phyloP scores from a whole-genome alignment of 2,797 vertebrate species.

The Hydrolagus colliei region DNA sequence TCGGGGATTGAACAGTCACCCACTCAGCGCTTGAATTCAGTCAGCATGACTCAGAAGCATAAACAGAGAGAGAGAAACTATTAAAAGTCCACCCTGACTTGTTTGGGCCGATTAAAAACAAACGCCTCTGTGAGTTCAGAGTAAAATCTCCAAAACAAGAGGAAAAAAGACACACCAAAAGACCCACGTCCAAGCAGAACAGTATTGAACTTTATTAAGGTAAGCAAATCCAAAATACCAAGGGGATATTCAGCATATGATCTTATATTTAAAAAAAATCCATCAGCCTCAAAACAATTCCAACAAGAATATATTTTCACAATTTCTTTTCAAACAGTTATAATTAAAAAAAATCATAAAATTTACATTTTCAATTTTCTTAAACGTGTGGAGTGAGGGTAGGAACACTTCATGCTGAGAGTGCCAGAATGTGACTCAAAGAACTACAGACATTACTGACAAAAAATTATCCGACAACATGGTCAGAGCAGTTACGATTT shows the following conservation, averaged over 20 bases:
- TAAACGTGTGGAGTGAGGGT: background rate
- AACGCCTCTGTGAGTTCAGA: background rate
- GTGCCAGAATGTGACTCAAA: background rate
- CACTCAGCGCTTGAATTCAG: background rate
- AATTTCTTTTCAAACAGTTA: slow-evolving; percentile 3
- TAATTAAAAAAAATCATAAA: background rate
- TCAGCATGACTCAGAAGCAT: background rate
- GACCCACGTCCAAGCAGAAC: background rate
- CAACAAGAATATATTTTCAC: slow-evolving; percentile 15
- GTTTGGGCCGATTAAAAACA: background rate
- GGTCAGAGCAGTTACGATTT: background rate
- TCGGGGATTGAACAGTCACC: background rate
- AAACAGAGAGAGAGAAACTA: background rate
- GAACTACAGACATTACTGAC: background rate
- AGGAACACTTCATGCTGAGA: background rate
- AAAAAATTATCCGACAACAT: background rate
- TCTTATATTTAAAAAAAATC: background rate
- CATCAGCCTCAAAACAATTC: background rate
- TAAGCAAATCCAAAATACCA: slow-evolving; percentile 24
- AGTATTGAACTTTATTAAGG: slow-evolving; percentile 28
- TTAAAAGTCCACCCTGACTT: background rate
- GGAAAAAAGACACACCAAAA: background rate
- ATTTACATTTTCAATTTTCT: background rate
- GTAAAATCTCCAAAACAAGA: background rate
- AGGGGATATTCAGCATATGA: slow-evolving; percentile 13